Base-by-base conservation (phyloP, 2,113 vertebrate species). In the Bagarius yarrelli region DNA sequence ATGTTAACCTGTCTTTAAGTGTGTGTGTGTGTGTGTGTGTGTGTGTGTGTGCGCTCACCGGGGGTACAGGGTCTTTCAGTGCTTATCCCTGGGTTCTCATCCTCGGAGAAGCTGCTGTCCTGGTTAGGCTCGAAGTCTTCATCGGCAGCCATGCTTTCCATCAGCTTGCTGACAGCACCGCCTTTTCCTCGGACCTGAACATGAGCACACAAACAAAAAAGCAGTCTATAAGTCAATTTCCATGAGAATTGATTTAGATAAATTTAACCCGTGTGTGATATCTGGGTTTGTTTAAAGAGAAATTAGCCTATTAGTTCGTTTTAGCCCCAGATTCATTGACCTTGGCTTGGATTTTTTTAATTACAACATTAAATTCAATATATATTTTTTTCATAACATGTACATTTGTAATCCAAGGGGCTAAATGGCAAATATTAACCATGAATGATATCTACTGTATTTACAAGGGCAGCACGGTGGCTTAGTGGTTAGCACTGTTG, bases 101-200 rank as follows among this genome's bases (percentile, higher is more conserved):
- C 97, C 85, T 99, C 98, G 0, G 97, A 98, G 92, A 99, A 99
- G 92, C 97, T 99, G 81, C 97, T 98, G 91, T 99, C 98, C 87
- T 98, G 97, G 86, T 96, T 98, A 79, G 96, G 96, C 73, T 99
- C 98, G 1, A 99, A 99, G 90, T 99, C 97, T 83, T 98, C 98
- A 63, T 99, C 97, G 0, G 98, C 98, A 0, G 96, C 98, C 98
- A 99, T 99, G 90, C 97, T 98, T 88, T 98, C 96, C 98, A 99
- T 99, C 78, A 99, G 92, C 76, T 96, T 96, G 87, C 98, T 99
- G 81, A 99, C 96, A 0, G 98, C 98, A 0, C 95, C 95, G 50
- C 95, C 95, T 16, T 95, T 96, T 23, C 95, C 95, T 36, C 97
- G 93, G 86, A 88, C 95, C 87, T 96, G 93, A 87, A 8, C 1